A percentile compares a stretch with the other conserved stretches of the same genome.
Evolutionary conservation across 2,888 invertebrate species (phyloP).

Genomic region (Drepanosiphum platanoidis): DNA sequence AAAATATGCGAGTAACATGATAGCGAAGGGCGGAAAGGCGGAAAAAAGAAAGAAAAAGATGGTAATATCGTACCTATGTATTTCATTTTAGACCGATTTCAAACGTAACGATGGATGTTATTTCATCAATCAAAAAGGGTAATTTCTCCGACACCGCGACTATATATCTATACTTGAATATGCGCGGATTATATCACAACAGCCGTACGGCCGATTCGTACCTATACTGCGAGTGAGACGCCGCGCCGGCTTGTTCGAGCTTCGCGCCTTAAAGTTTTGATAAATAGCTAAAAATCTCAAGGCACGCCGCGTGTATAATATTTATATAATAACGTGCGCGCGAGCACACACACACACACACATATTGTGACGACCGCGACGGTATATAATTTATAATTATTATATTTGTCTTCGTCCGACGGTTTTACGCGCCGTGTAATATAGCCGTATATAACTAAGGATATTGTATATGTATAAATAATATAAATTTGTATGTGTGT

Average conservation of each 20-base stretch:
- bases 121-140: too few relatives aligned
- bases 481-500: not conserved
- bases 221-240: too few relatives aligned
- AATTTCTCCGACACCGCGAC: too few relatives aligned
- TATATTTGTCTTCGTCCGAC: not conserved
- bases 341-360: not conserved
- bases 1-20: too few relatives aligned
- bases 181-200: not conserved
- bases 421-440: not conserved
- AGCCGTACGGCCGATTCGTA: too few relatives aligned
- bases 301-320: not conserved
- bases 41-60: too few relatives aligned
- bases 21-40: too few relatives aligned
- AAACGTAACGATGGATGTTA: too few relatives aligned
- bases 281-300: slow-evolving; percentile 5
- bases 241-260: not conserved
- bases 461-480: not conserved
- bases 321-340: not conserved
- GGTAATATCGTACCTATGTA: too few relatives aligned
- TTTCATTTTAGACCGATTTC: too few relatives aligned
- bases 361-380: not conserved
- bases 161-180: not conserved
- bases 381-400: not conserved
- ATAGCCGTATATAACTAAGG: not conserved
- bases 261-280: slow-evolving; percentile 7